These are phyloP conservation scores for Brienomyrus brachyistius DNA, from an alignment of 2,113 vertebrate species.

Conservation along the genomic window DNA sequence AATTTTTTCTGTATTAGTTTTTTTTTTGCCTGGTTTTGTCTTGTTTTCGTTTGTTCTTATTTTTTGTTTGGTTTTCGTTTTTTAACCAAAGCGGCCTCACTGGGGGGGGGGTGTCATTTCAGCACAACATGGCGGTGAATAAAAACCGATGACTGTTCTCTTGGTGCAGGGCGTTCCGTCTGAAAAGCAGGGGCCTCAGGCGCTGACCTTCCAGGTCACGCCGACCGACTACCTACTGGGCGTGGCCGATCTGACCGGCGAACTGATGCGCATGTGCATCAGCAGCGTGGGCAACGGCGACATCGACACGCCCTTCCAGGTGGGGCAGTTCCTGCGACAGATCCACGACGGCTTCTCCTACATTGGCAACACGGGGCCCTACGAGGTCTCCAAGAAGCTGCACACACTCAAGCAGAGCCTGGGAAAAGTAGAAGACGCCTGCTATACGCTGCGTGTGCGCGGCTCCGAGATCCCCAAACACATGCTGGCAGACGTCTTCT, in stretches of 20 bases:
- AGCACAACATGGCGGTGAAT: neutral
- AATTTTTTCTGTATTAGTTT: neutral
- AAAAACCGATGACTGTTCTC: neutral
- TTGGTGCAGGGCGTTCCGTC: constrained; percentile 41
- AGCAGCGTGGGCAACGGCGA: constrained; percentile 93
- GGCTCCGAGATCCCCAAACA: constrained; percentile 95
- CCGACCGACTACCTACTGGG: constrained; percentile 91
- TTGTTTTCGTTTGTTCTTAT: neutral
- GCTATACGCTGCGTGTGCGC: constrained; percentile 82
- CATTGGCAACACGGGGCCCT: constrained; percentile 93
- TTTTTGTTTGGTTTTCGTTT: neutral
- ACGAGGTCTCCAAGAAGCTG: constrained; percentile 94
- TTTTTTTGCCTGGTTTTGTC: neutral
- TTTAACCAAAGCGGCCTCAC: neutral
- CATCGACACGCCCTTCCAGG: constrained; percentile 91
- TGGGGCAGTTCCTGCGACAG: constrained; percentile 85
- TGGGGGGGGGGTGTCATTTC: neutral
- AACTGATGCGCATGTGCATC: constrained; percentile 95
- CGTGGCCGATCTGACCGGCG: constrained; percentile 88
- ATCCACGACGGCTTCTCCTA: constrained; percentile 92
- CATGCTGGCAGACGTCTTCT: constrained; percentile 91
- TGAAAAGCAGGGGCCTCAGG: constrained; percentile 43
- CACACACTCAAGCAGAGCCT: constrained; percentile 89
- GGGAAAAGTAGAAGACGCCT: constrained; percentile 92
- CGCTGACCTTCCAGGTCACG: constrained; percentile 73